Evolutionary conservation across 2,888 invertebrate genomes (phyloP).

Genomic region (Brachyptera risi): DNA sequence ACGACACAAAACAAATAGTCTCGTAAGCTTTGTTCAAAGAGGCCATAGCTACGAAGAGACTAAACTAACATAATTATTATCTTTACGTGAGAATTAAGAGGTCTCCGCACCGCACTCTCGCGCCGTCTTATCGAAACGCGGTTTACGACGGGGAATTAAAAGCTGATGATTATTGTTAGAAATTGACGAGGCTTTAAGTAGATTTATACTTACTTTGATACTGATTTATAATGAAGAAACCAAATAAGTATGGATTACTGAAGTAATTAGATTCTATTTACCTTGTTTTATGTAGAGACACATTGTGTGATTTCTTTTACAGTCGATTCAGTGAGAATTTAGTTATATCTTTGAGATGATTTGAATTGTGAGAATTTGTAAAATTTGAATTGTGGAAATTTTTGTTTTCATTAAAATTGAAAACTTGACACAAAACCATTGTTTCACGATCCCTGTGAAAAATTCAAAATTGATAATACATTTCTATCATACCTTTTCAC

Average conservation of each 20-base stretch:
- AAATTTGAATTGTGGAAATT: no score
- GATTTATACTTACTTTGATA: no score
- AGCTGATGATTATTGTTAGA: background rate
- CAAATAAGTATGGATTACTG: background rate
- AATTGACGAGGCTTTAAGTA: no score
- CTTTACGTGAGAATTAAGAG: conserved; percentile 20
- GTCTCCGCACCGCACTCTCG: background rate
- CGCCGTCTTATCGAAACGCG: conserved; percentile 8
- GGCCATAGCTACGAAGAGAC: background rate
- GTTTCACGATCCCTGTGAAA: no score
- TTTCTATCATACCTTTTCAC: no score
- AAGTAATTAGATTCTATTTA: background rate
- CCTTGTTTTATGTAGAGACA: background rate
- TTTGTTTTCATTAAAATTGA: no score
- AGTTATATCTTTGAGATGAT: background rate
- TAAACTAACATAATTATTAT: conserved; percentile 21
- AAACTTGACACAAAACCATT: no score
- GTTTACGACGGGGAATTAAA: background rate
- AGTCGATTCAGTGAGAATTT: background rate
- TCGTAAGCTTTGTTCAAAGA: conserved; percentile 2
- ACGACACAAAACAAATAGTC: conserved; percentile 3
- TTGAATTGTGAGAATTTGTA: no score
- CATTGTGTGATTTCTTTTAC: background rate
- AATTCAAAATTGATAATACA: no score
- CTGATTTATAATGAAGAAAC: background rate